Conservation (phyloP, 2,797 vertebrate species). For the Sebastes miniatus region DNA sequence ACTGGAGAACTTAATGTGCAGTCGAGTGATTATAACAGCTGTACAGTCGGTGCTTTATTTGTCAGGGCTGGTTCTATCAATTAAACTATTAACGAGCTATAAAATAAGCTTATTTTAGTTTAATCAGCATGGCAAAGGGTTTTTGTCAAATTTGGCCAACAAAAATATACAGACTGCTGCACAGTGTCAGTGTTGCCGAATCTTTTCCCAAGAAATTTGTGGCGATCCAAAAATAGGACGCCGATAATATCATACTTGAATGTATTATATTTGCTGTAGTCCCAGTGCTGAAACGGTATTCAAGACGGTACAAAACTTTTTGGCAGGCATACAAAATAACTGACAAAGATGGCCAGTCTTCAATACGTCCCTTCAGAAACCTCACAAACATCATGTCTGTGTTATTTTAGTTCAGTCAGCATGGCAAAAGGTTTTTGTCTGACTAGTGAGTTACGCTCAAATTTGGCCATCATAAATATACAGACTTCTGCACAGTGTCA, state of each 20-base stretch:
- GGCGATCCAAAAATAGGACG: background rate
- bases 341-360: background rate
- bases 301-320: background rate
- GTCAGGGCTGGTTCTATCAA: background rate
- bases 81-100: background rate
- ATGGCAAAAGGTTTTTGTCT: background rate
- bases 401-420: background rate
- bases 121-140: background rate
- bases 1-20: background rate
- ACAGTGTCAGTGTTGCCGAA: background rate
- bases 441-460: background rate
- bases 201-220: background rate
- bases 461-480: background rate
- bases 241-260: background rate
- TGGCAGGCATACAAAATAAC: background rate
- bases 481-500: background rate
- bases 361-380: conserved; percentile 7
- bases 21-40: background rate
- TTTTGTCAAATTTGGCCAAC: background rate
- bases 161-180: background rate
- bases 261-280: background rate
- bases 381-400: background rate
- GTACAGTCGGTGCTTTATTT: fast-evolving
- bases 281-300: background rate
- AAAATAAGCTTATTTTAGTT: background rate